phyloP scores from a whole-genome alignment of 1,140 invertebrate genomes.

The Cryptotermes secundus region DNA sequence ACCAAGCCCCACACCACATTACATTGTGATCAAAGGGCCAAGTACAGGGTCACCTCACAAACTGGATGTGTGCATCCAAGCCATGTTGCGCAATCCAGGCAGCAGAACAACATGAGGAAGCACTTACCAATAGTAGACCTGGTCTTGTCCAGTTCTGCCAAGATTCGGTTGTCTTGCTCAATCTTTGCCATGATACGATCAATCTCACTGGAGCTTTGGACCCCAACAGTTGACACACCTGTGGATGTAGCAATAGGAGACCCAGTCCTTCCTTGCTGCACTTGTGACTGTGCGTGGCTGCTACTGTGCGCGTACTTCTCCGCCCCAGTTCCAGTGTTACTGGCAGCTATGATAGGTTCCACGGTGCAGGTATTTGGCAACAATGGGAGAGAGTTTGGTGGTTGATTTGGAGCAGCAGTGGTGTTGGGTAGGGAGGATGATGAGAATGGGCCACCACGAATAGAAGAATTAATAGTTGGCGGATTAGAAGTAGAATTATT shows the following conservation, averaged over 20 bases:
- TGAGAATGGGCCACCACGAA: conserved; percentile 18
- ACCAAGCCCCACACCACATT: too few species aligned
- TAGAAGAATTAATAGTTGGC: conserved; percentile 22
- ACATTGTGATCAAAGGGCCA: too few species aligned
- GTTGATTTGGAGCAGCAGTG: conserved; percentile 15
- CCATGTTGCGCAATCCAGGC: conserved; percentile 16
- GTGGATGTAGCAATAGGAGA: conserved; percentile 53
- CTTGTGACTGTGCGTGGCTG: conserved; percentile 7
- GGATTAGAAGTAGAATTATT: conserved; percentile 21
- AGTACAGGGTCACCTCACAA: not conserved
- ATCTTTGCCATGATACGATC: conserved; percentile 93
- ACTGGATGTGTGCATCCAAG: conserved; percentile 4
- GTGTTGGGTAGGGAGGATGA: conserved; percentile 24
- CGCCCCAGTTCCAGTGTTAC: conserved; percentile 18
- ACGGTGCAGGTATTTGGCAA: conserved; percentile 24
- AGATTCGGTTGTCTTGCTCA: conserved; percentile 81
- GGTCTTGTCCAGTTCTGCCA: conserved; percentile 85
- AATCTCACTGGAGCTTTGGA: conserved; percentile 64
- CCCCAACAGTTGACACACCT: not conserved
- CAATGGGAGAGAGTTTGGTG: conserved; percentile 32
- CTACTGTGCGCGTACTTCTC: conserved; percentile 23
- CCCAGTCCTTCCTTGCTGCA: conserved; percentile 44
- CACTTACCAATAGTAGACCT: conserved; percentile 53
- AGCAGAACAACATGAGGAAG: not conserved
- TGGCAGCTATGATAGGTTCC: conserved; percentile 27